phyloP scores from a whole-genome alignment of 2,113 vertebrate species.

The Melanerpes formicivorus region DNA sequence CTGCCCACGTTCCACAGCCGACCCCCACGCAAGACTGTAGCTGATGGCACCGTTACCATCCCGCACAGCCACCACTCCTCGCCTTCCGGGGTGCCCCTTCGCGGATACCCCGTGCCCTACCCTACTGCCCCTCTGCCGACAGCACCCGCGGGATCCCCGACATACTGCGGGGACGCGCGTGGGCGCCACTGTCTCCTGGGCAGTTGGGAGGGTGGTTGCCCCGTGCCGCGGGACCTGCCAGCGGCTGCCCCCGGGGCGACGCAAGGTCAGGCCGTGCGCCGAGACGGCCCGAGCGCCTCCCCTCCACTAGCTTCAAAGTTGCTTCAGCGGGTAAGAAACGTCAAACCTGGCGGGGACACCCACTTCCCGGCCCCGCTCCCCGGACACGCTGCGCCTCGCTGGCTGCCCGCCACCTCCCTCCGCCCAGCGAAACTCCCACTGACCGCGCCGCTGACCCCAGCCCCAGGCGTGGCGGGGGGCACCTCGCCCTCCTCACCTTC shows the following conservation, averaged over 20 bases:
- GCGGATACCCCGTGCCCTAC: not conserved
- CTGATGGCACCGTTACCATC: not conserved
- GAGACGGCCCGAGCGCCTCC: not conserved
- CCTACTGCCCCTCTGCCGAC: not conserved
- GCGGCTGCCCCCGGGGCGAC: not conserved
- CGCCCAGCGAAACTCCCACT: not conserved
- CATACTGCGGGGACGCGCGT: not conserved
- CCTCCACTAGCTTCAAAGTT: not conserved
- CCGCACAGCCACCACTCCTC: not conserved
- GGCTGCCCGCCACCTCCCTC: not conserved
- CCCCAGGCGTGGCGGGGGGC: not conserved
- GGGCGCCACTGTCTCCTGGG: not conserved
- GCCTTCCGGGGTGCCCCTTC: not conserved
- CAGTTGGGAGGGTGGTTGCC: not conserved
- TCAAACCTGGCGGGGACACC: not conserved
- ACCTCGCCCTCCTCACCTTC: constrained; percentile 2
- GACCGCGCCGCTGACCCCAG: not conserved
- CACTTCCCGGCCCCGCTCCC: not conserved
- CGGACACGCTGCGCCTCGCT: not conserved
- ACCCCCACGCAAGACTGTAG: not conserved
- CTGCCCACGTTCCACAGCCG: not conserved
- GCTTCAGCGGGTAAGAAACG: not conserved
- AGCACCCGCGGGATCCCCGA: not conserved
- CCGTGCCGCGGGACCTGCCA: not conserved
- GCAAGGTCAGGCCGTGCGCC: not conserved